phyloP scores from a whole-genome alignment of 2,797 vertebrate genomes.

The Eleutherodactylus coqui region DNA sequence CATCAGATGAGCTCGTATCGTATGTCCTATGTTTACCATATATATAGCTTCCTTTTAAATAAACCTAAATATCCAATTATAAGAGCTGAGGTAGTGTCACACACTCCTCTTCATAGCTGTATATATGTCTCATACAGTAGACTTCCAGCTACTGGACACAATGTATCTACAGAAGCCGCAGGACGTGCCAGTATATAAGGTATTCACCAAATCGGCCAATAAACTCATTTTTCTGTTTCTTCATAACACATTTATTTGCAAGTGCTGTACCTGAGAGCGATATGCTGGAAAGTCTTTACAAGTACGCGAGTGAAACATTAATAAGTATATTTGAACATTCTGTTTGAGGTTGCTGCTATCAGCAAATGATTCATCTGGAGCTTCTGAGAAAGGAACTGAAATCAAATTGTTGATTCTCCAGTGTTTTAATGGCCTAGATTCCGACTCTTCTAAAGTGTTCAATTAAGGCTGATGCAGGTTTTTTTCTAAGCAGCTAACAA shows the following conservation, averaged over 20 bases:
- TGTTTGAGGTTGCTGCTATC: conserved; percentile 24
- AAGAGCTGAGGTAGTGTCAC: neutral
- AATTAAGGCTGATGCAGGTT: conserved; percentile 9
- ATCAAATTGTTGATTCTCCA: conserved; percentile 32
- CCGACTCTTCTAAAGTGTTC: neutral
- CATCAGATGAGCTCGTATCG: conserved; percentile 4
- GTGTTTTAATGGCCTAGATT: conserved; percentile 26
- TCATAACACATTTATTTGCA: neutral
- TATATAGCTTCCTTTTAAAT: neutral
- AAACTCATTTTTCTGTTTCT: neutral
- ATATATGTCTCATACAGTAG: no score
- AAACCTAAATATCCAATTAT: neutral
- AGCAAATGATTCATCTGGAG: conserved; percentile 12
- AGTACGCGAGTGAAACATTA: neutral
- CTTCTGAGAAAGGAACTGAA: conserved; percentile 23
- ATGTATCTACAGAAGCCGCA: neutral
- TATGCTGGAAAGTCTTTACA: neutral
- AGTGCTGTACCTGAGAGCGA: neutral
- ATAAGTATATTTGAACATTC: conserved; percentile 13
- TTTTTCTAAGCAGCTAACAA: neutral
- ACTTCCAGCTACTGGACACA: no score
- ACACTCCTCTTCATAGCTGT: no score
- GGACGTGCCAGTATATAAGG: neutral
- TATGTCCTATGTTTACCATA: neutral
- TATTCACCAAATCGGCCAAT: neutral